Percentiles rank a stretch among this genome's conserved stretches.
Evolutionary conservation across 1,140 invertebrate genomes (phyloP).

Genomic region (Halesus radiatus): DNA sequence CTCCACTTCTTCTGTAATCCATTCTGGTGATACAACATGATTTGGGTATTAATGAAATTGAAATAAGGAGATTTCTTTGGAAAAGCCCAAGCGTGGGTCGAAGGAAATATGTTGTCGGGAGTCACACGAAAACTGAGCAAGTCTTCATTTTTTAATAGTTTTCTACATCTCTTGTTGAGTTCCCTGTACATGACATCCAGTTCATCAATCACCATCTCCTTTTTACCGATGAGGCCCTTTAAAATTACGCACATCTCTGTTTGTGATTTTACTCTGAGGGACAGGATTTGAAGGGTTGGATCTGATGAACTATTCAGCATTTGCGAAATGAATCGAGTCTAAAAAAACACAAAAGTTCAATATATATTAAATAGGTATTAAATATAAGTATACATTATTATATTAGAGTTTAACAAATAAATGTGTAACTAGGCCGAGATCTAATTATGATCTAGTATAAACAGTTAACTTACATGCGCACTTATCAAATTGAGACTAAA

Average conservation of each 20-base stretch:
- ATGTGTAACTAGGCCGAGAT: no score
- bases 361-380: no score
- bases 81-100: constrained; percentile 6
- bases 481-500: constrained; percentile 8
- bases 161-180: background rate
- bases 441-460: no score
- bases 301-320: constrained; percentile 9
- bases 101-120: constrained; percentile 13
- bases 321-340: background rate
- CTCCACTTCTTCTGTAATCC: background rate
- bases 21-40: background rate
- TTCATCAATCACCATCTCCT: background rate
- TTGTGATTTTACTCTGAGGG: background rate
- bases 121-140: background rate
- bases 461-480: background rate
- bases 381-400: no score
- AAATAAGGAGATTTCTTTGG: background rate
- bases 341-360: background rate
- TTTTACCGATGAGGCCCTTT: background rate
- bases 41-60: background rate
- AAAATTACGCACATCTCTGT: background rate
- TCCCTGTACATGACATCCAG: background rate
- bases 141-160: background rate
- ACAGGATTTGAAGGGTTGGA: background rate
- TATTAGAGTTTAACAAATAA: no score